A percentile compares a stretch with the other conserved stretches of the same genome.
Evolutionary conservation across 2,113 vertebrate species (phyloP).

Genomic region (Apteryx owenii): DNA sequence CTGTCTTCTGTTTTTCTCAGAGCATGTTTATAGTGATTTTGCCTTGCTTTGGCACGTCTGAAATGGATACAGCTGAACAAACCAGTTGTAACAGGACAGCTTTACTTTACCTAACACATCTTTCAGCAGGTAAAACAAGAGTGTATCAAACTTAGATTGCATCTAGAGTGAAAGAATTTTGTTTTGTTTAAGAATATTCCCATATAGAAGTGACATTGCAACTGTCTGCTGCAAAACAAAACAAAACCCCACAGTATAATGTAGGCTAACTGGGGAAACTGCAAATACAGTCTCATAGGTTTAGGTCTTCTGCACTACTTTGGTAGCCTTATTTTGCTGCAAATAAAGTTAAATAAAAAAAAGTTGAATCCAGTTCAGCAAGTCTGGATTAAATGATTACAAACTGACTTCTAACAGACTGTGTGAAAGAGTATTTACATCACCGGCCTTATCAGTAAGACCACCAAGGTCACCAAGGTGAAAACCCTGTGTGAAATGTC

Average conservation of each 20-base stretch:
- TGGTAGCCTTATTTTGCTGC: slow-evolving; percentile 3
- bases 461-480: not conserved
- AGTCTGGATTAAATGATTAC: not conserved
- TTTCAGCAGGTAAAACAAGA: not conserved
- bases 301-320: slow-evolving; percentile 30
- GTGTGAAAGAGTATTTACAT: not conserved
- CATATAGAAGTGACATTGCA: slow-evolving; percentile 34
- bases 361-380: slow-evolving; percentile 8
- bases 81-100: not conserved
- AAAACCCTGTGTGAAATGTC: not conserved
- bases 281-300: slow-evolving; percentile 8
- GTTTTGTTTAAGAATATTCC: slow-evolving; percentile 23
- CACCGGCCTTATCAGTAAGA: not conserved
- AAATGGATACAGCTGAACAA: not conserved
- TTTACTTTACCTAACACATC: not conserved
- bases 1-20: not conserved
- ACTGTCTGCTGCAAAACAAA: not conserved
- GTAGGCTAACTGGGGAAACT: slow-evolving; percentile 14
- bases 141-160: not conserved
- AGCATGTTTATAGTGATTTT: not conserved
- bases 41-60: not conserved
- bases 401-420: not conserved
- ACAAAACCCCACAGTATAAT: not conserved
- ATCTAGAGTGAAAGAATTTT: not conserved
- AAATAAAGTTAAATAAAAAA: not conserved